Base-by-base conservation (phyloP, 2,113 vertebrate species). In the Scomber scombrus region DNA sequence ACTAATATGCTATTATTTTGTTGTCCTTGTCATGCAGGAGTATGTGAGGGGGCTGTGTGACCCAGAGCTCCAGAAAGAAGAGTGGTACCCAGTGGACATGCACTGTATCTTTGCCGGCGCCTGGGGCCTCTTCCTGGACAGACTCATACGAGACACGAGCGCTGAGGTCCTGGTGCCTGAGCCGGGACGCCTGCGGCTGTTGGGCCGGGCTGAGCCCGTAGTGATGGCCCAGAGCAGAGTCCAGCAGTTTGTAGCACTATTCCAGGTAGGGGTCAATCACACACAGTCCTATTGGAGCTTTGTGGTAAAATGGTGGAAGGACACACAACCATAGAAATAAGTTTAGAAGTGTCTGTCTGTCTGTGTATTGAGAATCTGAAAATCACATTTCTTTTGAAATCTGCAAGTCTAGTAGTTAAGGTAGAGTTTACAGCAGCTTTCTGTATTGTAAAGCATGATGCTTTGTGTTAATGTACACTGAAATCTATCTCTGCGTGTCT, bases 21-120 rank as follows among this genome's bases (percentile, higher is more conserved):
- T 21, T 85, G 70, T 16, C 73, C 8, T 4, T 79, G 55, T 75
- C 29, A 1, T 88, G 21, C 83, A 99, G 98, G 98, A 99, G 65
- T 99, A 97, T 62, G 91, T 99, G 78, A 97, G 98, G 87, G 98
- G 98, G 6, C 90, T 99, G 62, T 99, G 98, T 91, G 97, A 98
- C 89, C 98, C 98, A 14, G 98, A 99, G 80, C 92, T 99, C 47
- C 96, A 96, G 88, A 93, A 96, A 87, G 96, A 94, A 52, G 97
- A 99, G 79, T 67, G 81, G 4, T 99, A 99, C 83, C 98, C 98
- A 0, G 97, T 95, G 86, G 97, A 98, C 88, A 98, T 99, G 97
- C 98, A 99, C 87, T 99, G 98, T 77, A 97, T 99, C 90, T 99
- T 99, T 13, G 97, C 93, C 9, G 97, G 97, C 0, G 96, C 97